Evolutionary conservation across 2,888 invertebrate genomes (phyloP).

Genomic region (Mythimna vitellina): DNA sequence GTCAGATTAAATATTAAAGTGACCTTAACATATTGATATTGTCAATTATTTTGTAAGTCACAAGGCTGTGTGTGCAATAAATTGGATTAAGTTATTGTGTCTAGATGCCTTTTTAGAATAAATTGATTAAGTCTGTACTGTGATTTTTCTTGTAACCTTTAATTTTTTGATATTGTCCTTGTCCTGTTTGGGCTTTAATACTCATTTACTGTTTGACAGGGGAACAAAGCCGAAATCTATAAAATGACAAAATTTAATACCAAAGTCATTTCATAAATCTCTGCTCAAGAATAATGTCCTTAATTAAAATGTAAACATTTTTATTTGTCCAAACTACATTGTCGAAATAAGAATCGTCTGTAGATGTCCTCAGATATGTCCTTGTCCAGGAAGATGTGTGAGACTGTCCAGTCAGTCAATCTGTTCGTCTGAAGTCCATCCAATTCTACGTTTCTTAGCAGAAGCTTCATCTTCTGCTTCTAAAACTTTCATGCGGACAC

Average conservation of each 20-base stretch:
- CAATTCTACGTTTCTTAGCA: conserved; percentile 74
- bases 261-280: conserved; percentile 46
- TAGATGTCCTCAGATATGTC: conserved; percentile 60
- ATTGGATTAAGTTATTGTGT: conserved; percentile 67
- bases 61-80: conserved; percentile 84
- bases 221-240: conserved; percentile 30
- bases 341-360: conserved; percentile 61
- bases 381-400: conserved; percentile 31
- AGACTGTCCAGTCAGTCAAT: conserved; percentile 57
- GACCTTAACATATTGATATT: conserved; percentile 55
- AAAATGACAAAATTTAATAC: conserved; percentile 28
- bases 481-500: conserved; percentile 96
- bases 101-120: conserved; percentile 62
- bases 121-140: conserved; percentile 50
- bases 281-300: conserved; percentile 69
- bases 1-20: conserved; percentile 54
- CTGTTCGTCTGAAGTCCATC: conserved; percentile 45
- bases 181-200: conserved; percentile 27
- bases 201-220: background rate
- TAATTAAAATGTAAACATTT: conserved; percentile 53
- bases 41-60: conserved; percentile 77
- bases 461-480: conserved; percentile 94
- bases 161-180: conserved; percentile 19
- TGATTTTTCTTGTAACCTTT: conserved; percentile 10
- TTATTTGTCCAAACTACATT: conserved; percentile 69